Percentiles rank a stretch among this genome's conserved stretches.
Conservation (phyloP, 2,888 invertebrate genomes). For the Parasteatoda lunata region DNA sequence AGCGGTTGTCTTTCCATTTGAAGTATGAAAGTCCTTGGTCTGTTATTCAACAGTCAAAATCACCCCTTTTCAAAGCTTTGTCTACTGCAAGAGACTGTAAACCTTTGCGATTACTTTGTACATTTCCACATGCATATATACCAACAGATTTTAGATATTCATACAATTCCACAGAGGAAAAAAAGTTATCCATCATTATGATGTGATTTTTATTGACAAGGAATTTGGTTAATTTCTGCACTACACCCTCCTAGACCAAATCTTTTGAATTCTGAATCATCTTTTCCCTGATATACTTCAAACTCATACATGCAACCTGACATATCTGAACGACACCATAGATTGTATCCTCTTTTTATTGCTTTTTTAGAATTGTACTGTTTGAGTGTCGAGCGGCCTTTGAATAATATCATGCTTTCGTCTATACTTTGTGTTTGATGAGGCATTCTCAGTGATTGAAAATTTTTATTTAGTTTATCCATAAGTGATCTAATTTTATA, state of each 20-base stretch:
- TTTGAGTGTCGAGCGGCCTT: conserved; percentile 14
- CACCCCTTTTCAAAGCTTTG: conserved; percentile 26
- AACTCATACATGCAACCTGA: conserved; percentile 43
- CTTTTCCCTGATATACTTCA: conserved; percentile 31
- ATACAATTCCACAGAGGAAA: conserved; percentile 1
- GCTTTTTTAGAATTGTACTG: conserved; percentile 32
- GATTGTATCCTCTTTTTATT: conserved; percentile 32
- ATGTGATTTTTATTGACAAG: conserved; percentile 29
- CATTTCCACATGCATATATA: conserved; percentile 21
- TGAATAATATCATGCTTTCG: conserved; percentile 36
- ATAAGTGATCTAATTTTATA: conserved; percentile 10
- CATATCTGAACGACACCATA: conserved; percentile 38
- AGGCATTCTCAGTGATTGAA: conserved; percentile 14
- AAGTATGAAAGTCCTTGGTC: conserved; percentile 23
- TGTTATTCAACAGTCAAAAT: conserved; percentile 20
- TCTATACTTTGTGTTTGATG: conserved; percentile 24
- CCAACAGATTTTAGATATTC: neutral
- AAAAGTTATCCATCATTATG: conserved; percentile 34
- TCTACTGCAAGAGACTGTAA: conserved; percentile 24
- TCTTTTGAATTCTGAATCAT: neutral
- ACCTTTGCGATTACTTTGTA: conserved; percentile 21
- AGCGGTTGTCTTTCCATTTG: conserved; percentile 42
- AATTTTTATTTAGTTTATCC: conserved; percentile 18
- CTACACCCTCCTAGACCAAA: conserved; percentile 12
- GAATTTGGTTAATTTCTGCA: conserved; percentile 12